Conservation (phyloP, 2,113 vertebrate species). For the Chaetops frenatus region DNA sequence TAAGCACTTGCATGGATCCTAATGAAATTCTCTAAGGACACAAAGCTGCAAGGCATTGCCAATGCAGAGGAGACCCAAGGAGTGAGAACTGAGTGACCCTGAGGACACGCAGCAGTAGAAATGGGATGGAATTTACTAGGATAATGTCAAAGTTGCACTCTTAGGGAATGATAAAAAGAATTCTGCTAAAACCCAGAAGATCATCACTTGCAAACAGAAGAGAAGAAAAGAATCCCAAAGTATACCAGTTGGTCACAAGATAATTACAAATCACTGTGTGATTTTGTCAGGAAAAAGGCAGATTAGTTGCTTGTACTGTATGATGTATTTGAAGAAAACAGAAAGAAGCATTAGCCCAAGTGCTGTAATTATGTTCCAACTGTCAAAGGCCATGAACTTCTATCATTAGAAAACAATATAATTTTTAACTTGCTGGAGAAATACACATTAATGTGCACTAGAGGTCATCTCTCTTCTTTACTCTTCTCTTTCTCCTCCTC, state of each 20-base stretch:
- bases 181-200: background rate
- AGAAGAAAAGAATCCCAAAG: background rate
- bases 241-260: background rate
- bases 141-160: background rate
- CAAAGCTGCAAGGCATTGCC: background rate
- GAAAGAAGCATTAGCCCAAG: background rate
- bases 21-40: background rate
- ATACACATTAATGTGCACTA: background rate
- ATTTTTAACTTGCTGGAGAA: background rate
- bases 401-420: background rate
- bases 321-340: background rate
- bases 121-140: background rate
- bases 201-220: background rate
- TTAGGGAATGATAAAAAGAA: background rate
- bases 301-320: background rate
- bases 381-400: background rate
- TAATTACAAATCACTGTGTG: background rate
- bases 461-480: background rate
- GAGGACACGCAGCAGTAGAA: background rate
- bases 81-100: background rate
- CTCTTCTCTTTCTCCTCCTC: background rate
- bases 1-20: background rate
- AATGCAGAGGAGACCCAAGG: background rate
- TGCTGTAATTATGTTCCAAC: background rate
- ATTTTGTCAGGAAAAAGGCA: background rate